A percentile compares a stretch with the other conserved stretches of the same genome.
Evolutionary conservation across 2,797 vertebrate genomes (phyloP).

Genomic region (Micromesistius poutassou): DNA sequence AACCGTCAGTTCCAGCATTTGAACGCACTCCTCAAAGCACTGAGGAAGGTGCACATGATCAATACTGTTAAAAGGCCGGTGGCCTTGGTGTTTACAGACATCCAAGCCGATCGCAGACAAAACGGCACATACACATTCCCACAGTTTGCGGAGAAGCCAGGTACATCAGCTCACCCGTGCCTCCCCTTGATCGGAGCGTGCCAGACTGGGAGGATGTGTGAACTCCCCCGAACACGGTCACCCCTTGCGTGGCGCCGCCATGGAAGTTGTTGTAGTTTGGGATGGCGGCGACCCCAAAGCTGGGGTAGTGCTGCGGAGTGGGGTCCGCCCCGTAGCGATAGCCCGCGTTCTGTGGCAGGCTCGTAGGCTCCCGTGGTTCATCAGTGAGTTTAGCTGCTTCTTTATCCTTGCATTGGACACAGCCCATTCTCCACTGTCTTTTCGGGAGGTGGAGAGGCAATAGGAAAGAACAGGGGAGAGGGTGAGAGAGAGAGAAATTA

Average conservation of each 20-base stretch:
- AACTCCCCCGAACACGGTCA: conserved; percentile 95
- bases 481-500: background rate
- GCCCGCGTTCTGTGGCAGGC: conserved; percentile 91
- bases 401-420: conserved; percentile 99
- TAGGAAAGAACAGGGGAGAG: conserved; percentile 6
- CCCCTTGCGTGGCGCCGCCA: conserved; percentile 84
- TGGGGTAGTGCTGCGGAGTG: conserved; percentile 96
- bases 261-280: conserved; percentile 99
- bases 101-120: background rate
- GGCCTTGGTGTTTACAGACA: no score
- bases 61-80: no score
- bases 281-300: conserved; percentile 93
- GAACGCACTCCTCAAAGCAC: background rate
- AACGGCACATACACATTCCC: no score
- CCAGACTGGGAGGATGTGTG: conserved; percentile 96
- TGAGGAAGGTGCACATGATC: background rate
- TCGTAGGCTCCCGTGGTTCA: conserved; percentile 83
- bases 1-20: background rate
- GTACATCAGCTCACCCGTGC: conserved; percentile 79
- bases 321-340: conserved; percentile 98
- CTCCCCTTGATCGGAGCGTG: conserved; percentile 91
- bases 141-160: background rate
- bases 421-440: conserved; percentile 99
- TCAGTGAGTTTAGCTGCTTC: conserved; percentile 99
- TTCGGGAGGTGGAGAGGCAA: conserved; percentile 28